These are phyloP conservation scores for Phaethornis superciliosus DNA, from an alignment of 2,113 vertebrate species.

Conservation along the genomic window DNA sequence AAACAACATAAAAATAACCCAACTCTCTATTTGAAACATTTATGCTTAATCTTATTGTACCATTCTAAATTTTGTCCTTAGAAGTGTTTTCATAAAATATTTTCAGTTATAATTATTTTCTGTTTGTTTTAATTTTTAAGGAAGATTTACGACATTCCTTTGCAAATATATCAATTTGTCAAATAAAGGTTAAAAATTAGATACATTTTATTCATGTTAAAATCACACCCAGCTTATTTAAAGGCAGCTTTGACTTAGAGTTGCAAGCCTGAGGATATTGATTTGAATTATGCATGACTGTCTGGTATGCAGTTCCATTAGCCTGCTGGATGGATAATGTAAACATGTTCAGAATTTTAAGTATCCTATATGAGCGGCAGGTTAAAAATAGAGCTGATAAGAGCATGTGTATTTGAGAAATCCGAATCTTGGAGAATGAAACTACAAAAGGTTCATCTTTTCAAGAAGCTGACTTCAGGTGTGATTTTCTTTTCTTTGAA, in stretches of 20 bases:
- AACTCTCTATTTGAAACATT: conserved; percentile 4
- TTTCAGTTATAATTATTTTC: background rate
- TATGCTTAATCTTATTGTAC: background rate
- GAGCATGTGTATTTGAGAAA: conserved; percentile 73
- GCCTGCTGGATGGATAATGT: conserved; percentile 80
- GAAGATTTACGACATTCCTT: conserved; percentile 63
- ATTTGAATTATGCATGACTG: conserved; percentile 85
- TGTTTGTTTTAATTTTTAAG: conserved; percentile 54
- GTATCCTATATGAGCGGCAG: conserved; percentile 77
- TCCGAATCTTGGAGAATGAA: conserved; percentile 62
- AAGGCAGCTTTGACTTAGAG: conserved; percentile 80
- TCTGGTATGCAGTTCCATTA: conserved; percentile 82
- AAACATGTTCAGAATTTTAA: conserved; percentile 86
- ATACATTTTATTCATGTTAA: conserved; percentile 76
- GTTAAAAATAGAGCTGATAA: conserved; percentile 84
- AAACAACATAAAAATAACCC: background rate
- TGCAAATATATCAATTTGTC: conserved; percentile 74
- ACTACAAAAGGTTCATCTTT: conserved; percentile 38
- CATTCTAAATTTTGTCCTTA: conserved; percentile 26
- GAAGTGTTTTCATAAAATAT: conserved; percentile 16
- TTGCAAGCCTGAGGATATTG: conserved; percentile 82
- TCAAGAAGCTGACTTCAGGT: conserved; percentile 48
- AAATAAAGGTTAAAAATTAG: conserved; percentile 78
- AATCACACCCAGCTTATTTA: conserved; percentile 81
- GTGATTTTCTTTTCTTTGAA: conserved; percentile 31